Evolutionary conservation across 2,888 invertebrate genomes (phyloP).

Genomic region (Cylindroiulus punctatus): DNA sequence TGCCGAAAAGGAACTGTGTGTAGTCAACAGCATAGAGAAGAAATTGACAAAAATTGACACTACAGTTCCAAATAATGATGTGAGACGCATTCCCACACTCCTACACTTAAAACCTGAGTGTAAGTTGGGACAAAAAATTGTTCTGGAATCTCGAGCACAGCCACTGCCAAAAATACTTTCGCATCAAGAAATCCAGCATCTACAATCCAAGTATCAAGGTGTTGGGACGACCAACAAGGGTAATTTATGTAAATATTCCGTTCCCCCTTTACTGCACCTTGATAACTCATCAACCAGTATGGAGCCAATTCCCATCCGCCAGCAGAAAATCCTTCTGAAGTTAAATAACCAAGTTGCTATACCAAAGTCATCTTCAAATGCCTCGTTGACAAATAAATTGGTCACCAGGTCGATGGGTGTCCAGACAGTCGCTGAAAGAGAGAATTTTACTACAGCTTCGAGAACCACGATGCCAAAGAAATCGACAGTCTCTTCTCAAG

Average conservation of each 20-base stretch:
- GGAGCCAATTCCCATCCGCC: not conserved
- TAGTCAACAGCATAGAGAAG: not conserved
- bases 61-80: not conserved
- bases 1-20: constrained; percentile 30
- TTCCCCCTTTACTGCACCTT: not conserved
- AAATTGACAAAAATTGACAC: not conserved
- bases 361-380: not conserved
- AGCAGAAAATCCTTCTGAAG: not conserved
- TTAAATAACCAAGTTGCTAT: no score
- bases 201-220: not conserved
- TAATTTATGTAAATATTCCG: not conserved
- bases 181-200: not conserved
- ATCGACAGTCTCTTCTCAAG: not conserved
- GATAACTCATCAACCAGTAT: not conserved
- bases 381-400: not conserved
- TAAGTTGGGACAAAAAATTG: not conserved
- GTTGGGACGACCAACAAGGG: not conserved
- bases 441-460: not conserved
- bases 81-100: not conserved
- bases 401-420: not conserved
- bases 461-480: not conserved
- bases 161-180: not conserved
- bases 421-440: not conserved
- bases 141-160: not conserved
- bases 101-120: not conserved